A percentile compares a stretch with the other conserved stretches of the same genome.
Conservation (phyloP, 64 coral and sea anemone species). For the Orbicella faveolata region DNA sequence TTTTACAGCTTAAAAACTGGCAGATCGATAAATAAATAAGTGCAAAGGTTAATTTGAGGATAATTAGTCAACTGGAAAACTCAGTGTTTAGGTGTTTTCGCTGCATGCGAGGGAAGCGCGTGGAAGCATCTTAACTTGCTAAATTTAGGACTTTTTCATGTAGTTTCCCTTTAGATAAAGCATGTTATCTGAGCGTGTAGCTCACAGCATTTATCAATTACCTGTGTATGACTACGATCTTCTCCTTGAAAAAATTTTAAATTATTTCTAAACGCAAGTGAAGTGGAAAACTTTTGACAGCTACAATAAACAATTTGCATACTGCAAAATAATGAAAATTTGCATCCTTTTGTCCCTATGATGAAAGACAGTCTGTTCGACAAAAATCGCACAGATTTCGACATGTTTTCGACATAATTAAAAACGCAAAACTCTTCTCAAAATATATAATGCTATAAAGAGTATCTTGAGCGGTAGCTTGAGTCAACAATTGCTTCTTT, state of each 20-base stretch:
- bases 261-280: neutral
- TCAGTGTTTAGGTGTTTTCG: neutral
- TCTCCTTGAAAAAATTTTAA: neutral
- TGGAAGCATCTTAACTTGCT: neutral
- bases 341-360: neutral
- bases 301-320: neutral
- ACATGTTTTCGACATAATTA: neutral
- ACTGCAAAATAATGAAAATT: neutral
- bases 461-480: neutral
- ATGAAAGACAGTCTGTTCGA: neutral
- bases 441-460: neutral
- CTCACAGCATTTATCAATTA: neutral
- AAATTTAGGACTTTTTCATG: no score
- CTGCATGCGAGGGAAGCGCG: neutral
- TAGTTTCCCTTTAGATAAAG: neutral
- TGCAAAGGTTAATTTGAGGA: neutral
- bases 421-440: neutral
- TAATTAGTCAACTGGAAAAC: neutral
- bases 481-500: neutral
- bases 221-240: neutral
- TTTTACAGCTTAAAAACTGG: neutral
- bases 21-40: neutral
- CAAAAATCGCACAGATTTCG: neutral
- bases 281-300: slow-evolving; percentile 11
- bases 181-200: no score